Base-by-base conservation (phyloP, 2,888 invertebrate species). In the Orthosia cruda region DNA sequence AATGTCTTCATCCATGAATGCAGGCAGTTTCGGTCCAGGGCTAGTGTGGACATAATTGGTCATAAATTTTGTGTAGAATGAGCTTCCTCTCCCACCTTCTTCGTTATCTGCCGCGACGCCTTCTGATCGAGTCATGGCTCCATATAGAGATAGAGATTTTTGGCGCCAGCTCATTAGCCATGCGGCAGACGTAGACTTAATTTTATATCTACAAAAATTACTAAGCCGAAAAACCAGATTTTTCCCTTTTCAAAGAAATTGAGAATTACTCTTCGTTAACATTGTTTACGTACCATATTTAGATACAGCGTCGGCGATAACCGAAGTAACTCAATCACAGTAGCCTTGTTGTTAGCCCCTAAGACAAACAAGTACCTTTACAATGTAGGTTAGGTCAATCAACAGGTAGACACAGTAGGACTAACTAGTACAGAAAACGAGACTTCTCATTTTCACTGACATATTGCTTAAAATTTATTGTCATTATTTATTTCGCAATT, bases 301-400 rank as follows among this genome's bases (percentile, higher is more conserved):
- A 83, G 57, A 71, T 71, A 49, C 15, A 54, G 45, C 26, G 61
- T 2, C 4, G 49, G 40, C n/a, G 71, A 83, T 83, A 78, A 71
- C 65, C 49, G 52, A 23, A 52, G 26, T 79, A 78, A 83, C 65
- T 79, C 84, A 62, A 80, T 80, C 80, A 65, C 50, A 65, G 71
- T 26, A 78, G 83, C 58, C 49, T 70, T 64, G 57, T 70, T 65
- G 61, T 26, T 79, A 62, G 65, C 52, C 64, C 57, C 23, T 65
- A 66, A 62, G 71, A 79, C 57, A 83, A 79, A 79, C 52, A 57
- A 78, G 71, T 61, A 64, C 45, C 15, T 65, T 62, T 52, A 62
- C 15, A 54, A 65, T 78, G 12, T 79, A 71, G 71, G 79, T 40
- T 70, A 49, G 16, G 12, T 3, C n/a, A 58, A 18, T 59, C 0